Evolutionary conservation across 2,888 invertebrate species (phyloP).

Genomic region (Scaptodrosophila latifasciaeformis): DNA sequence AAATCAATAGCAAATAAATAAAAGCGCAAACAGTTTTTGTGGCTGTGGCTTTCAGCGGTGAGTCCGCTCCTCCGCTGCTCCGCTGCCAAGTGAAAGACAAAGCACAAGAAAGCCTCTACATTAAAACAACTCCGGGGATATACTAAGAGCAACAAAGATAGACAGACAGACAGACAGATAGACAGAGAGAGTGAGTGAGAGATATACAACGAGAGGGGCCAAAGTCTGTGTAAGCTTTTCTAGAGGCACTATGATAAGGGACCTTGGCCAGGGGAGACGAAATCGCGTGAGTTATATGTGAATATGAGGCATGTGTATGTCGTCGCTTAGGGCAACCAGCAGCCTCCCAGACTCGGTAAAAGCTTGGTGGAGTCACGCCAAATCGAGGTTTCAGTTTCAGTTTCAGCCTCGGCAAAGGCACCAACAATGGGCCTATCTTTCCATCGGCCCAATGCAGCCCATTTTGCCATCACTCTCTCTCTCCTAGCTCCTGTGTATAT

Average conservation of each 20-base stretch:
- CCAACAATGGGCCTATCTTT: not conserved
- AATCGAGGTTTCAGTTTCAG: no score
- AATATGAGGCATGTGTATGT: not conserved
- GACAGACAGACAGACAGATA: no score
- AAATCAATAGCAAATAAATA: slow-evolving; percentile 71
- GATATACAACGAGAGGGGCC: no score
- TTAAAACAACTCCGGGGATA: slow-evolving; percentile 47
- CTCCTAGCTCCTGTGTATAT: not conserved
- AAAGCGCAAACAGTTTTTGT: slow-evolving; percentile 66
- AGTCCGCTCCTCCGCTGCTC: not conserved
- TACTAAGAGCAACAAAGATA: slow-evolving; percentile 44
- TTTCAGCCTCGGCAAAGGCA: not conserved
- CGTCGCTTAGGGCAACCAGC: not conserved
- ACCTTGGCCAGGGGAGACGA: no score
- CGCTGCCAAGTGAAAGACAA: no score
- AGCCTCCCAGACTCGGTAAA: no score
- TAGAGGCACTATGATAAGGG: no score
- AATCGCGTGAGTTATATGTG: not conserved
- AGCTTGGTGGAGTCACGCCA: no score
- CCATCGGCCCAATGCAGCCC: no score
- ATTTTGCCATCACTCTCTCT: not conserved
- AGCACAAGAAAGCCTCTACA: no score
- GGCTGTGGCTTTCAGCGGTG: slow-evolving; percentile 57
- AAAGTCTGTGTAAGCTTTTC: no score
- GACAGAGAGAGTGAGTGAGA: no score